These are phyloP conservation scores for Cheirogaleus medius DNA, from an alignment of 2,113 vertebrate species.

Conservation along the genomic window DNA sequence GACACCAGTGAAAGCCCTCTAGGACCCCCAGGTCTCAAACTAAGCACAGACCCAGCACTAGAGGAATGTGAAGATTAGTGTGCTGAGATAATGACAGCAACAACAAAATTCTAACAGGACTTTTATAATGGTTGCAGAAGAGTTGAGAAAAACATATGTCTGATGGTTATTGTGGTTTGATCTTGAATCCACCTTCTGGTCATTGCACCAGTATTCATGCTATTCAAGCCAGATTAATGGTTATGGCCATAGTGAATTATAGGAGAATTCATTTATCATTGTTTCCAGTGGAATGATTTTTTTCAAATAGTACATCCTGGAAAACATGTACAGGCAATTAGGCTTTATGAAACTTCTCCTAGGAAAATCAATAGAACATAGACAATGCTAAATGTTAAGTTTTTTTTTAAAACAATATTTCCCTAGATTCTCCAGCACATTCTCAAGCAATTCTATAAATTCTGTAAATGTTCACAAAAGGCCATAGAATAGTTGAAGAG, in stretches of 20 bases:
- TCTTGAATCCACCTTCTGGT: neutral
- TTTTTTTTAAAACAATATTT: constrained; percentile 28
- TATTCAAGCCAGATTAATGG: neutral
- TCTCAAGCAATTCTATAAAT: constrained; percentile 5
- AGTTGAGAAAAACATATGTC: neutral
- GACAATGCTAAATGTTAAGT: constrained; percentile 55
- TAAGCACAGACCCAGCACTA: neutral
- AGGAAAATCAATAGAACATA: constrained; percentile 67
- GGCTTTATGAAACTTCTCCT: constrained; percentile 51
- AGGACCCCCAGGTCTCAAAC: neutral
- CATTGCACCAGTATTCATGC: neutral
- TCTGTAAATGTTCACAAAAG: constrained; percentile 33
- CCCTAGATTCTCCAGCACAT: neutral
- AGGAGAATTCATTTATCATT: constrained; percentile 50
- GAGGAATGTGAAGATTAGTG: neutral
- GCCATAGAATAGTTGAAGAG: neutral
- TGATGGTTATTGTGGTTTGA: neutral
- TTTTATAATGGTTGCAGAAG: neutral
- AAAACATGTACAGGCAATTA: constrained; percentile 59
- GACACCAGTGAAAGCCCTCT: neutral
- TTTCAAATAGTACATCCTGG: constrained; percentile 29
- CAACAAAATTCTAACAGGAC: neutral
- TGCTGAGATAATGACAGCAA: neutral
- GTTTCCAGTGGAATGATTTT: constrained; percentile 28
- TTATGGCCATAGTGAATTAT: neutral